Percentiles rank a stretch among this genome's conserved stretches.
phyloP scores from a whole-genome alignment of 2,797 vertebrate genomes.

The Amblyopsis hoosieri region DNA sequence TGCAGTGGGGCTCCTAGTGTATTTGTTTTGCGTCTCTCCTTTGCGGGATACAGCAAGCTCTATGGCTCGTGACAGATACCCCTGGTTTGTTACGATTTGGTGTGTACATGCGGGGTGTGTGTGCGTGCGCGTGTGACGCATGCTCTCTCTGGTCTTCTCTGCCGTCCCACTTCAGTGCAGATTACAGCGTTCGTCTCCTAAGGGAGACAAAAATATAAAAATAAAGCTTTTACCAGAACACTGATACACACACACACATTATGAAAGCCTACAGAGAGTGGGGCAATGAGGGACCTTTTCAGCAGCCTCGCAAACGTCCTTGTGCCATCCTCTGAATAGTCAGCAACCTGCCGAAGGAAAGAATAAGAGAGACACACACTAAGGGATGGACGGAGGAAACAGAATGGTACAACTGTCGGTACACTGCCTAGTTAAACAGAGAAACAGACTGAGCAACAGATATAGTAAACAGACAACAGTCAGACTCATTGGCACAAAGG shows the following conservation, averaged over 20 bases:
- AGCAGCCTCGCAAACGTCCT: slow-evolving; percentile 49
- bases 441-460: background rate
- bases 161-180: slow-evolving; percentile 69
- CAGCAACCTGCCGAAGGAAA: slow-evolving; percentile 19
- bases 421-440: background rate
- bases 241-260: slow-evolving; percentile 60
- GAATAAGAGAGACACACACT: background rate
- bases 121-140: slow-evolving; percentile 16
- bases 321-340: slow-evolving; percentile 33
- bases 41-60: slow-evolving; percentile 55
- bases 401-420: too few species aligned
- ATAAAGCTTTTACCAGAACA: slow-evolving; percentile 71
- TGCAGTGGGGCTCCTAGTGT: slow-evolving; percentile 24
- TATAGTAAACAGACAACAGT: too few species aligned
- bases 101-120: slow-evolving; percentile 10
- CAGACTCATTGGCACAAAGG: too few species aligned
- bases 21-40: slow-evolving; percentile 45
- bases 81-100: slow-evolving; percentile 29
- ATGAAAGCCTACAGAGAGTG: slow-evolving; percentile 45
- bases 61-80: slow-evolving; percentile 61
- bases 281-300: slow-evolving; percentile 35
- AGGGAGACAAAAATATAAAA: slow-evolving; percentile 71
- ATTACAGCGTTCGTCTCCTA: slow-evolving; percentile 67
- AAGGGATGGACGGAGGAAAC: background rate
- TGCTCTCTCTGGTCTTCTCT: slow-evolving; percentile 40